Evolutionary conservation across 2,888 invertebrate species (phyloP).

Genomic region (Melieria omissa): DNA sequence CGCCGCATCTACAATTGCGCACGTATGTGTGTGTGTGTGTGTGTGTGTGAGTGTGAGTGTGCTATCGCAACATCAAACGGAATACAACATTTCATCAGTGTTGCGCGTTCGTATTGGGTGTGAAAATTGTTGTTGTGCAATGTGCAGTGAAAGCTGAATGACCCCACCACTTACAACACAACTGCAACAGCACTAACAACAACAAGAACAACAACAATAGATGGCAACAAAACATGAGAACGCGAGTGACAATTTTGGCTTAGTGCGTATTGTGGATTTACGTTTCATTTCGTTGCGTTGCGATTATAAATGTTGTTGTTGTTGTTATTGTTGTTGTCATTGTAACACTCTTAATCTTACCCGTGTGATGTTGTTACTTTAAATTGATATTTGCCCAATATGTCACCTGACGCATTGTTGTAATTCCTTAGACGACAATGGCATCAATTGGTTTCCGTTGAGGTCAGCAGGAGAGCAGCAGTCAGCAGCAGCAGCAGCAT

Average conservation of each 20-base stretch:
- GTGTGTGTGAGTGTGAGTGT: neutral
- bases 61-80: conserved; percentile 1
- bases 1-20: no score
- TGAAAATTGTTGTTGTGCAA: conserved; percentile 1
- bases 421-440: conserved; percentile 6
- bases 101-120: neutral
- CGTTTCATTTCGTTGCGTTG: neutral
- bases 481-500: neutral
- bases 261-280: neutral
- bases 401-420: neutral
- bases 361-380: conserved; percentile 30
- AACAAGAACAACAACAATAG: no score
- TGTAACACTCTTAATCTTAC: conserved; percentile 32
- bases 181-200: no score
- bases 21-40: neutral
- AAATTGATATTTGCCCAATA: conserved; percentile 28
- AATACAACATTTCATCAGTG: neutral
- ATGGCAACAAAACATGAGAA: no score
- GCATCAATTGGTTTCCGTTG: neutral
- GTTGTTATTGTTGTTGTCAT: conserved; percentile 6
- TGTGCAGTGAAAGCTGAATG: no score
- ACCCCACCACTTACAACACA: no score
- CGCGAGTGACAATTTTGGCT: neutral
- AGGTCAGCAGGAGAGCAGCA: no score
- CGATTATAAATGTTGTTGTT: neutral